Percentiles rank a stretch among this genome's conserved stretches.
phyloP scores from a whole-genome alignment of 2,797 vertebrate genomes.

The Siniperca undulata region DNA sequence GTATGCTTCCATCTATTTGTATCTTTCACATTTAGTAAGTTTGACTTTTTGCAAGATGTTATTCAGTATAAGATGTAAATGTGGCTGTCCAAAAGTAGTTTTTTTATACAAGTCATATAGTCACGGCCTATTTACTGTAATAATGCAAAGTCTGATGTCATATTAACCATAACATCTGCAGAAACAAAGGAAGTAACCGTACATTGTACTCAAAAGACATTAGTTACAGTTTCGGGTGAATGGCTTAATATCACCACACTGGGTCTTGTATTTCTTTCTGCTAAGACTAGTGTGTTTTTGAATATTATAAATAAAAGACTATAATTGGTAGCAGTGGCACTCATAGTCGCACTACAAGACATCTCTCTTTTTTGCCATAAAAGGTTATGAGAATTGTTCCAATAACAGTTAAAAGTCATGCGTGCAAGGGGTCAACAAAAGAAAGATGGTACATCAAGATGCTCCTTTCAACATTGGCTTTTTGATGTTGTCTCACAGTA shows the following conservation, averaged over 20 bases:
- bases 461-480: slow-evolving; percentile 48
- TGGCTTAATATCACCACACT: not conserved
- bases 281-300: not conserved
- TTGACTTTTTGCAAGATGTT: not conserved
- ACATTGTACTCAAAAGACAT: not conserved
- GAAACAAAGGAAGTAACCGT: not conserved
- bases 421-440: slow-evolving; percentile 38
- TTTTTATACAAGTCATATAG: not conserved
- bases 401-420: slow-evolving; percentile 35
- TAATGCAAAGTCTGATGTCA: not conserved
- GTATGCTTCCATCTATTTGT: not conserved
- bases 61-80: not conserved
- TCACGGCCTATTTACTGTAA: not conserved
- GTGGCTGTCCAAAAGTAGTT: not conserved
- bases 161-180: not conserved
- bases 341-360: not conserved
- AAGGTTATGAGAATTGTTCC: slow-evolving; percentile 53
- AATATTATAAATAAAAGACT: not conserved
- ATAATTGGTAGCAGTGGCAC: slow-evolving; percentile 2
- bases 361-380: slow-evolving; percentile 44
- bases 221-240: not conserved
- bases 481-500: slow-evolving; percentile 59
- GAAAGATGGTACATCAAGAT: slow-evolving; percentile 49
- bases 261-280: not conserved
- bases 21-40: not conserved